Evolutionary conservation across 2,797 vertebrate genomes (phyloP).

Genomic region (Knipowitschia caucasica): DNA sequence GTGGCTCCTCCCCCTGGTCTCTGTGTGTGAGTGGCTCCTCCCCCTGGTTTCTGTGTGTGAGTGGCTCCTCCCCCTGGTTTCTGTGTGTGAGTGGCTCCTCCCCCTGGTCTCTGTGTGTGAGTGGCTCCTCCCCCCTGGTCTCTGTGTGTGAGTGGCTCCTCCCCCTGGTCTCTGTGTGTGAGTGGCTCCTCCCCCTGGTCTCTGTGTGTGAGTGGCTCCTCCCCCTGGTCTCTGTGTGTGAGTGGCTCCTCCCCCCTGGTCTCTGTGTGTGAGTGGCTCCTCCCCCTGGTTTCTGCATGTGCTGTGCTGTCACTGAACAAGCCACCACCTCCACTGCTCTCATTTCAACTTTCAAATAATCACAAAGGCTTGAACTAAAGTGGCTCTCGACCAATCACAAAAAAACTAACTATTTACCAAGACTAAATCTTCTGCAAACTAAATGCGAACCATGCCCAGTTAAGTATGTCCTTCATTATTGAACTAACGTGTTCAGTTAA

Average conservation of each 20-base stretch:
- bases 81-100: not conserved
- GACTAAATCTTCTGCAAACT: too few species aligned
- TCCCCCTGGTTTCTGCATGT: not conserved
- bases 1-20: too few species aligned
- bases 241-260: conserved; percentile 5
- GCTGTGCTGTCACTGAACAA: not conserved
- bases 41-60: not conserved
- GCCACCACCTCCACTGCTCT: not conserved
- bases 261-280: too few species aligned
- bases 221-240: not conserved
- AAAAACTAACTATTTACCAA: conserved; percentile 39
- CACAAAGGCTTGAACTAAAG: conserved; percentile 55
- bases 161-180: not conserved
- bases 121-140: too few species aligned
- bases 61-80: too few species aligned
- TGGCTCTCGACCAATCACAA: conserved; percentile 49
- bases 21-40: not conserved
- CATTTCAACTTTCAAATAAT: conserved; percentile 68
- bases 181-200: conserved; percentile 6
- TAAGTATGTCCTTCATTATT: too few species aligned
- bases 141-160: conserved; percentile 1
- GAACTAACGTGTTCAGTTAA: too few species aligned
- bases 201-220: too few species aligned
- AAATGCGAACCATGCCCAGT: too few species aligned
- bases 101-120: not conserved